A percentile compares a stretch with the other conserved stretches of the same genome.
phyloP scores from a whole-genome alignment of 2,113 vertebrate genomes.

The Tragelaphus imberbis region DNA sequence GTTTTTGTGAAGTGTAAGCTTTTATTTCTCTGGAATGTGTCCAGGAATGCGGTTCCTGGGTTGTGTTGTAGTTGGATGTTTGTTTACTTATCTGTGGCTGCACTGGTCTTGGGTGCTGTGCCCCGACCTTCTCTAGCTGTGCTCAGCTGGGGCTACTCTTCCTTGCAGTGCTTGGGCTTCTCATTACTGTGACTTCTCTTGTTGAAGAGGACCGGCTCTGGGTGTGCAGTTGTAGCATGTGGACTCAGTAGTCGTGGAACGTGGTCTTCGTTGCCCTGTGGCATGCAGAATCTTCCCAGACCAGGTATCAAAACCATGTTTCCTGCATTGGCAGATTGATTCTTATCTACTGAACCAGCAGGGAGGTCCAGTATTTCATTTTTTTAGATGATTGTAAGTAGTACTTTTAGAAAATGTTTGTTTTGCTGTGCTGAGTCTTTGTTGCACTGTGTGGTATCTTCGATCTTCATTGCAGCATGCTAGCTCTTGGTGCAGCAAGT shows the following conservation, averaged over 20 bases:
- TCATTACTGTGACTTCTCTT: not conserved
- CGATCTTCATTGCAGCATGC: not conserved
- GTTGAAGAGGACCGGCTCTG: not conserved
- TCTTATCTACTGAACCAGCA: not conserved
- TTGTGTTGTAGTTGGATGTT: not conserved
- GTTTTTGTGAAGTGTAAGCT: not conserved
- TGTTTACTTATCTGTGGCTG: not conserved
- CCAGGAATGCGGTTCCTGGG: not conserved
- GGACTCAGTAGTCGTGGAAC: not conserved
- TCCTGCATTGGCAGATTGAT: not conserved
- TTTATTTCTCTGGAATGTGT: constrained; percentile 6
- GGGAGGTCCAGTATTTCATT: not conserved
- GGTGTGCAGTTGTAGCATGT: not conserved
- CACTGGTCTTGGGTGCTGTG: not conserved
- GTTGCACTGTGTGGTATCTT: not conserved
- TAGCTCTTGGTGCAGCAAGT: not conserved
- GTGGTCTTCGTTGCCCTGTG: not conserved
- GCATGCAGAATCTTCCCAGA: not conserved
- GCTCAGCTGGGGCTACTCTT: not conserved
- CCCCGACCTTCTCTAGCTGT: not conserved
- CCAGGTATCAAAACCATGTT: not conserved
- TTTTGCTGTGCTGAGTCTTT: not conserved
- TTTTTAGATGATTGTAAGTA: not conserved
- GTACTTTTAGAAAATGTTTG: not conserved
- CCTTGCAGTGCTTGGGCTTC: not conserved